Percentiles rank a stretch among this genome's conserved stretches.
These are phyloP conservation scores for Anguilla pacifica DNA, from an alignment of 2,797 vertebrate species.

Conservation along the genomic window DNA sequence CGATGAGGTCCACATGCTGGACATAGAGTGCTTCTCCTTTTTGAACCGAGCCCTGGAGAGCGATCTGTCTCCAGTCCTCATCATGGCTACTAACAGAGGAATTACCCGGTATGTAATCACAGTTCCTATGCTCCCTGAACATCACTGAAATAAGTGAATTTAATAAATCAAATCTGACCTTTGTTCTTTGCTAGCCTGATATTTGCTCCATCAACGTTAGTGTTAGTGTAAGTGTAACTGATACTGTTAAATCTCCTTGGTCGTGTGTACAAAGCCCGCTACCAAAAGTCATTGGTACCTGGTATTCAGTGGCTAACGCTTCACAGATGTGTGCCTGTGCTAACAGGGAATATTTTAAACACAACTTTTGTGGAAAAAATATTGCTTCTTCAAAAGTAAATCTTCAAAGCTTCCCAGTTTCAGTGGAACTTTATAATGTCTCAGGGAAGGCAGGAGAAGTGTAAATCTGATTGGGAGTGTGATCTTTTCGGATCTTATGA, in stretches of 20 bases:
- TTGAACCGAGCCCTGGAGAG: slow-evolving; percentile 93
- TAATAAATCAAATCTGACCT: not conserved
- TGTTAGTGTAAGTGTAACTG: not conserved
- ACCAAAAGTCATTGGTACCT: not conserved
- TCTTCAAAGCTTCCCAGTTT: not conserved
- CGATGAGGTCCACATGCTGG: slow-evolving; percentile 94
- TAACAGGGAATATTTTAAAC: not conserved
- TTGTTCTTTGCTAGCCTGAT: not conserved
- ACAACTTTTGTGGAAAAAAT: not conserved
- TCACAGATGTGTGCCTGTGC: not conserved
- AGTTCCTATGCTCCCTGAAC: not conserved
- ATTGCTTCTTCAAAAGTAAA: not conserved
- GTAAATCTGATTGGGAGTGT: not conserved
- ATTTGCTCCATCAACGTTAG: not conserved
- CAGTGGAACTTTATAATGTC: not conserved
- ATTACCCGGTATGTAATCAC: slow-evolving; percentile 80
- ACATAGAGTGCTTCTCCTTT: slow-evolving; percentile 97
- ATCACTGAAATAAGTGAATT: not conserved
- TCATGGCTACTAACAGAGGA: slow-evolving; percentile 96
- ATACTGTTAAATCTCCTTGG: not conserved
- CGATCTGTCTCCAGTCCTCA: slow-evolving; percentile 91
- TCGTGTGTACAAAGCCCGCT: not conserved
- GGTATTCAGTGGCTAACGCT: not conserved
- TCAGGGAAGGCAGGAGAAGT: not conserved
- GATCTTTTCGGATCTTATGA: not conserved